These are phyloP conservation scores for Troides aeacus DNA, from an alignment of 2,888 invertebrate genomes.

Conservation along the genomic window DNA sequence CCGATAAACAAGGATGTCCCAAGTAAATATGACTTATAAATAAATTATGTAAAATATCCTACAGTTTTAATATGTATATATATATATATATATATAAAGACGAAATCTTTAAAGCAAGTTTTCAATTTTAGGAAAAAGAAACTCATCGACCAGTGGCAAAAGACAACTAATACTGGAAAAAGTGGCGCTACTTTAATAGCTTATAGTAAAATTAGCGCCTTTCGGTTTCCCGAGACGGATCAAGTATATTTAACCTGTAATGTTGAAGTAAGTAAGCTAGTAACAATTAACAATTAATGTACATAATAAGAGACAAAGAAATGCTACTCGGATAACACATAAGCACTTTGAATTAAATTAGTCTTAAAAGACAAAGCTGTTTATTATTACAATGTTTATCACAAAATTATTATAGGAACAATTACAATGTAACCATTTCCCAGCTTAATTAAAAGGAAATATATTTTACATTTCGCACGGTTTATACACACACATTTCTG, in stretches of 20 bases:
- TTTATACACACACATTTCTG: too few species aligned
- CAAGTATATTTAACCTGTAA: slow-evolving; percentile 87
- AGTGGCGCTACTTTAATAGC: slow-evolving; percentile 83
- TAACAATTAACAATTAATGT: neutral
- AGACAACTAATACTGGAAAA: slow-evolving; percentile 78
- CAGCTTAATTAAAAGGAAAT: too few species aligned
- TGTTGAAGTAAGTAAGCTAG: slow-evolving; percentile 79
- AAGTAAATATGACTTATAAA: slow-evolving; percentile 62
- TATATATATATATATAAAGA: neutral
- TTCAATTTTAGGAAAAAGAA: slow-evolving; percentile 78
- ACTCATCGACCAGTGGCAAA: slow-evolving; percentile 83
- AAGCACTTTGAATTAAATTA: too few species aligned
- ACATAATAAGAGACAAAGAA: neutral
- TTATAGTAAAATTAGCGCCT: slow-evolving; percentile 84
- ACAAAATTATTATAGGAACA: too few species aligned
- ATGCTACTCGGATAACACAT: too few species aligned
- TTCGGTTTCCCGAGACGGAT: slow-evolving; percentile 86
- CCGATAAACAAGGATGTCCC: slow-evolving; percentile 84
- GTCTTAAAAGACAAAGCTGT: too few species aligned
- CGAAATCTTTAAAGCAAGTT: neutral
- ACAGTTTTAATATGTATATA: neutral
- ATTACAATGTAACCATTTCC: too few species aligned
- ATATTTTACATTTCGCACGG: too few species aligned
- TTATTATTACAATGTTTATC: too few species aligned
- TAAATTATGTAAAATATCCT: neutral